Conservation (phyloP, 2,797 vertebrate genomes). For the Hephaestus fuliginosus region DNA sequence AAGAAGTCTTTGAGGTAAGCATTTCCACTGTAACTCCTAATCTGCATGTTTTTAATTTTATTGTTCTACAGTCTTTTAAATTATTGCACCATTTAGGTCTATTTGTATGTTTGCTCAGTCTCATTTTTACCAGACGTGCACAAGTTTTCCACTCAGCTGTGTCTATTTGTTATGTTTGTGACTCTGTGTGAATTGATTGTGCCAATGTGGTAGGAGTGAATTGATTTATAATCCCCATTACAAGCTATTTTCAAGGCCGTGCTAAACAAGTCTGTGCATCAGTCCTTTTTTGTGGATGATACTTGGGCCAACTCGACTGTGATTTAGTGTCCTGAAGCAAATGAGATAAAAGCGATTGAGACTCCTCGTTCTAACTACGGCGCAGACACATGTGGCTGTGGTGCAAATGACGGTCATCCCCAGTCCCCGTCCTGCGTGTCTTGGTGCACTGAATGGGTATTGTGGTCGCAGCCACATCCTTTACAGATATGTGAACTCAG, state of each 20-base stretch:
- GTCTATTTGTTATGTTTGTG: neutral
- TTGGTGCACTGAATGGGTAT: slow-evolving; percentile 5
- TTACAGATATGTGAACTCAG: slow-evolving; percentile 31
- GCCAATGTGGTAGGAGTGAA: neutral
- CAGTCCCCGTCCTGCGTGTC: neutral
- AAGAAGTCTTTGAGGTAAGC: slow-evolving; percentile 98
- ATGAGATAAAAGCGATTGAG: slow-evolving; percentile 18
- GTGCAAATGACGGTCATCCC: slow-evolving; percentile 31
- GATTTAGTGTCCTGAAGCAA: slow-evolving; percentile 16
- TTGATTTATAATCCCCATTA: neutral
- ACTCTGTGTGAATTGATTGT: neutral
- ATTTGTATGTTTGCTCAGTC: neutral
- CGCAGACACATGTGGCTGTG: slow-evolving; percentile 41
- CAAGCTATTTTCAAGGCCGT: slow-evolving; percentile 21
- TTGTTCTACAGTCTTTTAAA: neutral
- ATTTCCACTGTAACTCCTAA: neutral
- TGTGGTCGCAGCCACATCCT: slow-evolving; percentile 53
- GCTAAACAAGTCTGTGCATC: slow-evolving; percentile 9
- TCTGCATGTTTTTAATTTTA: neutral
- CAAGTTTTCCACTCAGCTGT: neutral
- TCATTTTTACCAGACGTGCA: neutral
- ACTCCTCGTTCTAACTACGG: slow-evolving; percentile 9
- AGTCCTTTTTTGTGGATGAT: neutral
- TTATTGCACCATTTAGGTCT: neutral
- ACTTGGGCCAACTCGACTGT: slow-evolving; percentile 10